Conservation (phyloP, 2,113 vertebrate species). For the Mellivora capensis region DNA sequence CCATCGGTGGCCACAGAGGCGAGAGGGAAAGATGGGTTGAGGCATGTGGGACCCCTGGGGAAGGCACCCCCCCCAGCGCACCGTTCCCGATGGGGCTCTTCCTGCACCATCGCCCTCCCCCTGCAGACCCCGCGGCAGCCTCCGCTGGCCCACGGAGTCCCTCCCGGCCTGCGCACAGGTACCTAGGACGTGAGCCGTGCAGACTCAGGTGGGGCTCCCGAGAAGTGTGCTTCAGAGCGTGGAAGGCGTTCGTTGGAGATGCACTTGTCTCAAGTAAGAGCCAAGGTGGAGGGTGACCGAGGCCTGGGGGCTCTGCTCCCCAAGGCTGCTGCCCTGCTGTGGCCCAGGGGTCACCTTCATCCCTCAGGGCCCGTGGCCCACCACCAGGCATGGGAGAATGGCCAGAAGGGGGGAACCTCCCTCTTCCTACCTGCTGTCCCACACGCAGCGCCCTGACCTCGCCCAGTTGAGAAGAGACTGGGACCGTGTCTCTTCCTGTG, state of each 20-base stretch:
- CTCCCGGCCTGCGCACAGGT: accelerated
- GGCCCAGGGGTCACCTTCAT: no score
- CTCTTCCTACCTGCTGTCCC: no score
- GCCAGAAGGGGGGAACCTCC: accelerated
- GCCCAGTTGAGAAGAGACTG: accelerated
- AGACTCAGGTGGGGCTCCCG: not conserved
- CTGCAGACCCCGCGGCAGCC: not conserved
- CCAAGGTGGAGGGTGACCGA: no score
- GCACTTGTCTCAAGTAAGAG: not conserved
- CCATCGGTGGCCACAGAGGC: not conserved
- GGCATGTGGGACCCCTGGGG: accelerated
- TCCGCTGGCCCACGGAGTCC: accelerated
- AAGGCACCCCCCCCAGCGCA: accelerated
- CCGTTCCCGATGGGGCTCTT: not conserved
- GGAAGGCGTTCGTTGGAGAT: not conserved
- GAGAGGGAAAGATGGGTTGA: accelerated
- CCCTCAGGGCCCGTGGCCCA: not conserved
- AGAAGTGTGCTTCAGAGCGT: not conserved
- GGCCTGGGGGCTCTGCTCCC: not conserved
- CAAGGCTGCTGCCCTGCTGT: not conserved
- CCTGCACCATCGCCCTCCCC: accelerated
- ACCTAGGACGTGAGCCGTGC: accelerated
- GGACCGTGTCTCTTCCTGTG: not conserved
- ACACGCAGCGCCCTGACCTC: not conserved
- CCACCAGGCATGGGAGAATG: not conserved